Conservation (phyloP, 2,113 vertebrate genomes). For the Cynoglossus semilaevis region DNA sequence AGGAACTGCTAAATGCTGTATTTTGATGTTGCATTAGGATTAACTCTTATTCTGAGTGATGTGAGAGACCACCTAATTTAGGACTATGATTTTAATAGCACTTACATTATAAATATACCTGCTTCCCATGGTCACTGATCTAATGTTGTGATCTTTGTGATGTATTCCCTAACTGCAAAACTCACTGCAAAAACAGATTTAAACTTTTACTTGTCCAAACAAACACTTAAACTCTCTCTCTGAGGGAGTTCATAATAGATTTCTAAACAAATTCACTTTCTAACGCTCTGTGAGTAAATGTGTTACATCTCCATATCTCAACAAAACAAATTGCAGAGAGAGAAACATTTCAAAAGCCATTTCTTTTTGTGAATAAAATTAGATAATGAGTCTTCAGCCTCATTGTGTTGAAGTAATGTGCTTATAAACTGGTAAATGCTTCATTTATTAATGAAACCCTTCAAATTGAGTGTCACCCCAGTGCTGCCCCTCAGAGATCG, state of each 20-base stretch:
- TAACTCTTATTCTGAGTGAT: no score
- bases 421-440: conserved; percentile 19
- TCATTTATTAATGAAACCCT: conserved; percentile 35
- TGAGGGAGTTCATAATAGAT: conserved; percentile 2
- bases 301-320: not conserved
- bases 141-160: no score
- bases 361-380: not conserved
- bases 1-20: no score
- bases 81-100: no score
- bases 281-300: not conserved
- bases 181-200: not conserved
- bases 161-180: not conserved
- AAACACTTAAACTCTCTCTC: not conserved
- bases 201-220: not conserved
- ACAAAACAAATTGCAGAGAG: not conserved
- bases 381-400: not conserved
- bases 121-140: no score
- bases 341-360: conserved; percentile 3
- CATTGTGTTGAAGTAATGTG: conserved; percentile 10
- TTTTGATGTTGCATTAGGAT: no score
- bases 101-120: no score
- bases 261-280: conserved; percentile 1
- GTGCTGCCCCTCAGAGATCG: conserved; percentile 18
- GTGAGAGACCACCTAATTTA: no score
- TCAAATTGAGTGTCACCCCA: conserved; percentile 23